Percentiles rank a stretch among this genome's conserved stretches.
Evolutionary conservation across 2,888 invertebrate species (phyloP).

Genomic region (Agrochola lychnidis): DNA sequence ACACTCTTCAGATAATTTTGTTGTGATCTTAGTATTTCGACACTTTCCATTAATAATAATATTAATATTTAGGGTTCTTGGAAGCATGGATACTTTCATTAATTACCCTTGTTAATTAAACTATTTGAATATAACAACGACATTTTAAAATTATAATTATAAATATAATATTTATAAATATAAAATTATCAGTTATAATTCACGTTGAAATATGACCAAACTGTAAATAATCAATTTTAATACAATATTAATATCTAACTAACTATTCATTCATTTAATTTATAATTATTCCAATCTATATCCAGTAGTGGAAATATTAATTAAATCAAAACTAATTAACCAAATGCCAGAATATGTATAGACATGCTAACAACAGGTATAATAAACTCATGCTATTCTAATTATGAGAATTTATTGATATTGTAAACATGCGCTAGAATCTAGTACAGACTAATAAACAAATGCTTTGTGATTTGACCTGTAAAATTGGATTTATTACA

Average conservation of each 20-base stretch:
- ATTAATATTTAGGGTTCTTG: no score
- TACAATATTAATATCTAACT: not conserved
- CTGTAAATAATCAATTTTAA: not conserved
- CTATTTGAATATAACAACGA: no score
- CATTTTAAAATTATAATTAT: no score
- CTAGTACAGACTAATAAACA: not conserved
- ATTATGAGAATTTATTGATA: not conserved
- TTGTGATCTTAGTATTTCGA: not conserved
- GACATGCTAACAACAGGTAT: conserved; percentile 32
- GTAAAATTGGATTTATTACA: conserved; percentile 13
- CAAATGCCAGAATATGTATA: not conserved
- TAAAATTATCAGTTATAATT: no score
- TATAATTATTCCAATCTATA: conserved; percentile 17
- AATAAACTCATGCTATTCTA: conserved; percentile 41
- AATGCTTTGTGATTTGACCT: conserved; percentile 25
- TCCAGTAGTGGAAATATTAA: conserved; percentile 53
- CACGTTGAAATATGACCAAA: conserved; percentile 46
- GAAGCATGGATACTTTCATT: no score
- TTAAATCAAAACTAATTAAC: not conserved
- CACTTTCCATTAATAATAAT: not conserved
- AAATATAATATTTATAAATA: no score
- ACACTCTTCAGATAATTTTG: not conserved
- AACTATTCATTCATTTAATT: not conserved
- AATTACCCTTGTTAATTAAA: no score
- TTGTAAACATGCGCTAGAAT: conserved; percentile 35